Conservation (phyloP, 2,888 invertebrate genomes). For the Aplocera efformata region DNA sequence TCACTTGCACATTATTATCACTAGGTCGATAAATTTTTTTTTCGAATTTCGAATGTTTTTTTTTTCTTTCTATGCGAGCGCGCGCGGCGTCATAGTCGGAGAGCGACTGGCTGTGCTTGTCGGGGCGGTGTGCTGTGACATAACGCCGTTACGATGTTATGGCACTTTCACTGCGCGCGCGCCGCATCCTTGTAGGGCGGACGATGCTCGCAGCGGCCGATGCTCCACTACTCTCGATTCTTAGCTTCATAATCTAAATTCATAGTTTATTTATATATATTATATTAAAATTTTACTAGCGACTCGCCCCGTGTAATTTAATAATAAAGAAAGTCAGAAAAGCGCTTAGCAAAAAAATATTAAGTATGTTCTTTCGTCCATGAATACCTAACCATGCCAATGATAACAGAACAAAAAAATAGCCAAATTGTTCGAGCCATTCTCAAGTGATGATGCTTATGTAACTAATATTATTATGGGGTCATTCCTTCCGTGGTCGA, state of each 20-base stretch:
- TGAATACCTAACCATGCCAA: no score
- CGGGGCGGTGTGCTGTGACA: conserved; percentile 55
- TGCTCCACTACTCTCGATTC: conserved; percentile 27
- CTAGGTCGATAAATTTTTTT: conserved; percentile 16
- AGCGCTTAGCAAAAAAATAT: no score
- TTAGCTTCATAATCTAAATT: conserved; percentile 13
- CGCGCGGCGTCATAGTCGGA: conserved; percentile 66
- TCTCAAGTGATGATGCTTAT: no score
- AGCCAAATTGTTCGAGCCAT: no score
- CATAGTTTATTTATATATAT: no score
- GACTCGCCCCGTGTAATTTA: no score
- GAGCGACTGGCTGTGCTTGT: conserved; percentile 52
- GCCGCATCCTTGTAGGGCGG: conserved; percentile 49
- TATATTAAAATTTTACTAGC: no score
- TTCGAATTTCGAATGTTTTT: conserved; percentile 25
- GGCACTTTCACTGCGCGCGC: conserved; percentile 67
- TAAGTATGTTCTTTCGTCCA: no score
- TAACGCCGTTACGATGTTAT: conserved; percentile 65
- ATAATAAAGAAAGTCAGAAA: no score
- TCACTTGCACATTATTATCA: conserved; percentile 54
- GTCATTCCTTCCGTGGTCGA: no score
- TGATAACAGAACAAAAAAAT: no score
- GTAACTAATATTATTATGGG: no score
- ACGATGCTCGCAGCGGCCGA: conserved; percentile 18
- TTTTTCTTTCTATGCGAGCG: conserved; percentile 44